Evolutionary conservation across 1,140 invertebrate genomes (phyloP), one percentile per base, ranked within the genome.

Genomic region (Pseudomyrmex dendroicus): DNA sequence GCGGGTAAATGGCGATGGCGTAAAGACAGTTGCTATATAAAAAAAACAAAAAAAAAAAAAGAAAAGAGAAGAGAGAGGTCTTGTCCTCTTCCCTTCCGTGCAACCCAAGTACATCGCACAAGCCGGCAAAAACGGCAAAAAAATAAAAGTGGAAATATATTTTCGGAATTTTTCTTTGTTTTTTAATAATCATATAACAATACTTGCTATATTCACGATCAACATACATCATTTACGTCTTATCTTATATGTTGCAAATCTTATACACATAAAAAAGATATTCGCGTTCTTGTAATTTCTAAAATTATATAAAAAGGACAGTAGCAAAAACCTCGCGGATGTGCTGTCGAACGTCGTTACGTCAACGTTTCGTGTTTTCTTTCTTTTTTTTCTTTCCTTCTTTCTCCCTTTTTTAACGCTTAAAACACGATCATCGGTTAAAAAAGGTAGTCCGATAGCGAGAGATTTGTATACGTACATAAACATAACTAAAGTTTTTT

Each of bases 161-260:
- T 89, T 85, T 89, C 82, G 86, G 83, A 89, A 89, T 67, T 89
- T 73, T 77, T 83, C 72, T 89, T 73, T 77, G 77, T 88, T 66
- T 88, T 88, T 88, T 88, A 88, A 88, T 88, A 88, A 88, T 88
- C 87, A 85, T 88, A 72, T 88, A 88, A 88, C 87, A 87, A 87
- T 88, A 83, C 80, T 87, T 61, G 77, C 85, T 87, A 88, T 87
- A 87, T 88, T 85, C 86, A 87, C 84, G 85, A 88, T 85, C 83
- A 87, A 88, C 86, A 88, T 88, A 88, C 87, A 88, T 84, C 73
- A 62, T 77, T 72, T 35, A 35, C 35, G 35, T 35, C 86, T 88
- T 89, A 88, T 83, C 86, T 89, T 89, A 88, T 73, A 64, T 25
- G 85, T 85, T 87, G 84, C 86, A 88, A 88, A 87, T 73, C 25